A percentile compares a stretch with the other conserved stretches of the same genome.
Evolutionary conservation across 2,797 vertebrate species (phyloP).

Genomic region (Ispidina picta): DNA sequence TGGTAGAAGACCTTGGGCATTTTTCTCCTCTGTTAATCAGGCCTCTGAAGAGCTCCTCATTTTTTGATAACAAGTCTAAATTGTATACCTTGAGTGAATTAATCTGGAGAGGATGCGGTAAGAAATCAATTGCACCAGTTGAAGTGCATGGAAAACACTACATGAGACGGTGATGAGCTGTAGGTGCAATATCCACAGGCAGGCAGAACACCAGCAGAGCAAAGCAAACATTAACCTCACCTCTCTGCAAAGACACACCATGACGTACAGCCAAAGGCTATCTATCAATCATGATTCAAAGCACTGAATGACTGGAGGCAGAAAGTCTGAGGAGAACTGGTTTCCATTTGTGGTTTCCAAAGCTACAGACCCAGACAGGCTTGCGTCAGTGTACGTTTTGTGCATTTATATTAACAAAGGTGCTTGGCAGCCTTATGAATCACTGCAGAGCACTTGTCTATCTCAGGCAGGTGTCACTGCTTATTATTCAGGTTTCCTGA

Average conservation of each 20-base stretch:
- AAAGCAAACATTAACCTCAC: neutral
- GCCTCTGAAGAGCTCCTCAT: neutral
- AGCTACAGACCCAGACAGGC: neutral
- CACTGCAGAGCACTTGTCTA: neutral
- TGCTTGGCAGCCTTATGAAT: neutral
- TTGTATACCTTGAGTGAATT: neutral
- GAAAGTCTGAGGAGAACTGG: neutral
- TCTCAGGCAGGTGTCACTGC: neutral
- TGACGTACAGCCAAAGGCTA: neutral
- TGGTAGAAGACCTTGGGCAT: neutral
- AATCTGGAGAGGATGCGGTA: neutral
- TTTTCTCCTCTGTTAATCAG: neutral
- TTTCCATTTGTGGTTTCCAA: neutral
- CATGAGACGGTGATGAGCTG: neutral
- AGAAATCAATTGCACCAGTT: neutral
- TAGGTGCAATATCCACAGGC: neutral
- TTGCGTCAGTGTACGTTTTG: neutral
- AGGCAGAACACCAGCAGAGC: neutral
- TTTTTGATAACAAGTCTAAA: neutral
- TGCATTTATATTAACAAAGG: neutral
- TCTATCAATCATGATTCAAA: neutral
- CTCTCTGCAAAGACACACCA: neutral
- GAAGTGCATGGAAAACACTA: neutral
- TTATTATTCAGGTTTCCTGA: conserved; percentile 14
- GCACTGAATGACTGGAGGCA: neutral